Base-by-base conservation (phyloP, 2,888 invertebrate genomes). In the Gerosis bhagava region DNA sequence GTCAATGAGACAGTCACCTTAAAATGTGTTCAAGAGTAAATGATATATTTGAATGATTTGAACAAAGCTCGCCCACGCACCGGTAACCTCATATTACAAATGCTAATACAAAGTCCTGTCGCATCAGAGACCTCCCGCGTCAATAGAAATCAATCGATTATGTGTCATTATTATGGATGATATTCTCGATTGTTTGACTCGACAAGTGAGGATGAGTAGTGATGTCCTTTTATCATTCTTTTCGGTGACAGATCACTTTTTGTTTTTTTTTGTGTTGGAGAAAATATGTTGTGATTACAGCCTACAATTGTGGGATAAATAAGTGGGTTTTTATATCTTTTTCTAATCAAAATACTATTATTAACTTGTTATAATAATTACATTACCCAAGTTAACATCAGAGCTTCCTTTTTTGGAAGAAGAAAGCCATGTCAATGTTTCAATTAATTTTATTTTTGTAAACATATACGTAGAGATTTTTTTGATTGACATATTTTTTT, bases 91-190 rank as follows among this genome's bases (percentile, higher is more conserved):
- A 53, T 57, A 86, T 87, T 84, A 86, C 77, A 79, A 84, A 88
- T 87, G 87, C 67, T 81, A 88, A 87, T 87, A 76, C 67, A 72
- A 80, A 84, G 83, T 82, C 83, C 83, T 83, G n/a, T 80, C 78
- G 24, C 5, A 19, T n/a, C n/a, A n/a, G n/a, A 76, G 84, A 83
- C 87, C 82, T 80, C 83, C 80, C 73, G 45, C 51, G 46, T 40
- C 46, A 46, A 25, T 16, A 12, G 16, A 17, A 45, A 45, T 45
- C 45, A 37, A 45, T 45, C 45, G 45, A 45, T 45, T 37, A 44
- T 29, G n/a, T n/a, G 31, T 45, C 37, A 16, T 37, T 45, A 29
- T 36, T 45, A 36, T 44, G 44, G 36, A 44, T 36, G 44, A 29
- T 36, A 29, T 44, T 44, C 44, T 17, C 44, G 15, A 44, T 44